Evolutionary conservation across 2,797 vertebrate species (phyloP).

Genomic region (Phyllotis vaccarum): DNA sequence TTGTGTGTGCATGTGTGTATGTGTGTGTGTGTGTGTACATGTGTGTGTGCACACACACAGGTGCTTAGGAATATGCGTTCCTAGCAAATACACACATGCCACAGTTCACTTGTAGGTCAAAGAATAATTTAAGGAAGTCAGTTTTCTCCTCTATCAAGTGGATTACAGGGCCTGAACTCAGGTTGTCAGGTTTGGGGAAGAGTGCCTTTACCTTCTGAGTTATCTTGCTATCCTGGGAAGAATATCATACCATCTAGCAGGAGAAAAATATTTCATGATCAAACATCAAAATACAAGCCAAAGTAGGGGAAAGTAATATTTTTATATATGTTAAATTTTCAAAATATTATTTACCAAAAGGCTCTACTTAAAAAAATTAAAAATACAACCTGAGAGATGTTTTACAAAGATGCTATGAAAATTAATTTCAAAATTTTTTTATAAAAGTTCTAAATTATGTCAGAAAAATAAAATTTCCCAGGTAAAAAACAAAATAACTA

Average conservation of each 20-base stretch:
- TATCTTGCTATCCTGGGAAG: neutral
- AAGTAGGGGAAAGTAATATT: neutral
- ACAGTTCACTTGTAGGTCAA: neutral
- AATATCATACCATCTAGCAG: neutral
- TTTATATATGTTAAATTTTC: neutral
- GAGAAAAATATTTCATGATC: neutral
- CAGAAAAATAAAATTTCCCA: neutral
- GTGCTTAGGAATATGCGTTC: neutral
- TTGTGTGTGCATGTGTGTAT: neutral
- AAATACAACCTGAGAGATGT: neutral
- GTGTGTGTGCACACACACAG: neutral
- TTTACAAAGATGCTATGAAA: neutral
- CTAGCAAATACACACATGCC: neutral
- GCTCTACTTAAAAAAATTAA: neutral
- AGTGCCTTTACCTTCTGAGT: neutral
- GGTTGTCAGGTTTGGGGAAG: neutral
- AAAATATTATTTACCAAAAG: neutral
- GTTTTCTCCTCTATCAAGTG: neutral
- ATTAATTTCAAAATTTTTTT: constrained; percentile 32
- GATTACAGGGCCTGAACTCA: neutral
- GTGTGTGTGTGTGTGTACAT: neutral
- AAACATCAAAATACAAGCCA: neutral
- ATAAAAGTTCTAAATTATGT: neutral
- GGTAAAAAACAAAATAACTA: constrained; percentile 14
- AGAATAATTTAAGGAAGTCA: neutral